Percentiles rank a stretch among this genome's conserved stretches.
Conservation (phyloP, 92 coral and sea anemone species). For the Pocillopora grandis region DNA sequence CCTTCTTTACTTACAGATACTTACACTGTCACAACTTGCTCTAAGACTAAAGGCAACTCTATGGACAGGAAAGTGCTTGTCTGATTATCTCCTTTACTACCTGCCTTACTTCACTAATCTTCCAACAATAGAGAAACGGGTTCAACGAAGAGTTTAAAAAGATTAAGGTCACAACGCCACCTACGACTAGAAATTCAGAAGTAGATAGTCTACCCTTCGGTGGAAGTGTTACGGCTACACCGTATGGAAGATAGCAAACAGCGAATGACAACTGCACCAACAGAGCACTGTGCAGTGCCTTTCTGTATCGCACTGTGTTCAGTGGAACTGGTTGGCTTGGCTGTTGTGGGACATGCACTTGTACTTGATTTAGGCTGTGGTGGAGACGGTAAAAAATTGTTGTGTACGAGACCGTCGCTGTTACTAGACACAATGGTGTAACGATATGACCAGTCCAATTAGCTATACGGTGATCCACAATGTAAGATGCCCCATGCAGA, state of each 20-base stretch:
- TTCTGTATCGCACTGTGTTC: conserved; percentile 33
- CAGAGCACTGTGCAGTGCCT: conserved; percentile 18
- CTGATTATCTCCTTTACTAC: no score
- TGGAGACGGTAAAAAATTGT: not conserved
- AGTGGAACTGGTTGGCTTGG: not conserved
- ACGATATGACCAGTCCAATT: not conserved
- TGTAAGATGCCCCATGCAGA: not conserved
- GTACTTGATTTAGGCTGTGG: not conserved
- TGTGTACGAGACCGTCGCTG: not conserved
- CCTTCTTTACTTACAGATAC: no score
- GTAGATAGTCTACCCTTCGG: no score
- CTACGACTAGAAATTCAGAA: no score
- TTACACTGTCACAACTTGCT: no score
- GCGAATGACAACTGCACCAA: conserved; percentile 3
- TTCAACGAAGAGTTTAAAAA: no score
- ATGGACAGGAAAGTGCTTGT: no score
- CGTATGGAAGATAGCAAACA: conserved; percentile 4
- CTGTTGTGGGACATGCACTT: not conserved
- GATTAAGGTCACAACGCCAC: no score
- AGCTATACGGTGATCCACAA: not conserved
- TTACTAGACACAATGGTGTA: not conserved
- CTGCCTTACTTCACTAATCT: no score
- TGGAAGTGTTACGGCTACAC: not conserved
- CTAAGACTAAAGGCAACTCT: no score
- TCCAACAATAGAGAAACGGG: no score